Percentiles rank a stretch among this genome's conserved stretches.
phyloP scores from a whole-genome alignment of 2,888 invertebrate genomes.

The Conops quadrifasciatus region DNA sequence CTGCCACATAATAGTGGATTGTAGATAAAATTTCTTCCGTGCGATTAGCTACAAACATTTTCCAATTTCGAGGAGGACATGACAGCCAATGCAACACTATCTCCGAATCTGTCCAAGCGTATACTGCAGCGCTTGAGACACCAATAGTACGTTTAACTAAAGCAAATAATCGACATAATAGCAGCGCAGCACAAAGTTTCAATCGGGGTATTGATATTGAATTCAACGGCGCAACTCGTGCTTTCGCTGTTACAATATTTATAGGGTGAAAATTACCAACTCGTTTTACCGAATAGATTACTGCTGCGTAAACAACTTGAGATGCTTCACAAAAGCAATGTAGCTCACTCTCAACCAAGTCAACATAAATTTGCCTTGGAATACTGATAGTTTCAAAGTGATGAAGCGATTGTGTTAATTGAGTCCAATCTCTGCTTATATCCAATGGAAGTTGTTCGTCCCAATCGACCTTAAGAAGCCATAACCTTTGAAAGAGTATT shows the following conservation, averaged over 20 bases:
- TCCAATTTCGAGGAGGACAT: constrained; percentile 43
- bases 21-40: constrained; percentile 39
- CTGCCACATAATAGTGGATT: background rate
- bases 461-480: constrained; percentile 39
- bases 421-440: constrained; percentile 8
- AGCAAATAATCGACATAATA: constrained; percentile 11
- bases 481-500: constrained; percentile 41
- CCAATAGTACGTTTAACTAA: background rate
- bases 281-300: constrained; percentile 1
- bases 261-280: background rate
- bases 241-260: constrained; percentile 15
- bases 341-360: background rate
- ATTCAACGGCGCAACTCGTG: constrained; percentile 24
- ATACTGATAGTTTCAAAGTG: constrained; percentile 11
- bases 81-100: constrained; percentile 46
- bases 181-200: constrained; percentile 6
- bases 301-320: constrained; percentile 11
- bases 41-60: constrained; percentile 46
- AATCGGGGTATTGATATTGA: constrained; percentile 11
- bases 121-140: constrained; percentile 7
- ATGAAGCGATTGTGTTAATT: constrained; percentile 19
- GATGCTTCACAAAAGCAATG: constrained; percentile 14
- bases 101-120: constrained; percentile 41
- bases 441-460: constrained; percentile 37
- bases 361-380: constrained; percentile 7